phyloP scores from a whole-genome alignment of 2,888 invertebrate species.

The Cataglyphis livida region DNA sequence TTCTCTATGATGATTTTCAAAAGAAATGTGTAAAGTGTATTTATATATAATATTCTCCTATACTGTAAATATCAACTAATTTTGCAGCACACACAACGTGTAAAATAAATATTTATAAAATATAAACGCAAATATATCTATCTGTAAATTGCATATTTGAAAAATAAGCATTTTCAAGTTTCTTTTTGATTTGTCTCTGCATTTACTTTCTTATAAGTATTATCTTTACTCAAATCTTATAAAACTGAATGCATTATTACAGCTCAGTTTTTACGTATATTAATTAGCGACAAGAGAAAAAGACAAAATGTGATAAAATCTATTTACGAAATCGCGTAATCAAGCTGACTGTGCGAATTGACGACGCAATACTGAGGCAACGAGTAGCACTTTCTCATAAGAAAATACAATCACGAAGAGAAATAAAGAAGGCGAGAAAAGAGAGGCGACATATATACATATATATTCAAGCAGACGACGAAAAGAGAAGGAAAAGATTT shows the following conservation, averaged over 20 bases:
- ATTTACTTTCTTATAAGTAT: neutral
- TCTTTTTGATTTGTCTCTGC: neutral
- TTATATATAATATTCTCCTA: neutral
- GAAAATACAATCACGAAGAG: constrained; percentile 40
- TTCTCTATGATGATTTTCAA: neutral
- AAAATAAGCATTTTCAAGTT: neutral
- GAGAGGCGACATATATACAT: constrained; percentile 15
- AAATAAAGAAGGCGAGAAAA: constrained; percentile 25
- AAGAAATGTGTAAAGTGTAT: neutral
- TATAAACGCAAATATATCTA: neutral
- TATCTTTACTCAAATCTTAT: neutral
- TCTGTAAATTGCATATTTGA: neutral
- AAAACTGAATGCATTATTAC: neutral
- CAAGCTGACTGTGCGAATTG: neutral
- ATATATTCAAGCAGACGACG: constrained; percentile 17
- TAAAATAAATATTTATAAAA: neutral
- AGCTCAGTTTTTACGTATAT: neutral
- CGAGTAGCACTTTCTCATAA: constrained; percentile 30
- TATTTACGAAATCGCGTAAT: neutral
- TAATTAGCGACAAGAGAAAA: neutral
- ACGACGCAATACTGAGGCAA: neutral
- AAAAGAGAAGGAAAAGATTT: constrained; percentile 52
- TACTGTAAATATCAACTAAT: neutral
- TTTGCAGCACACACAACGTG: neutral
- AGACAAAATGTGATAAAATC: neutral